Conservation (phyloP, 2,113 vertebrate species). For the Pseudolaguvia tuberculata region DNA sequence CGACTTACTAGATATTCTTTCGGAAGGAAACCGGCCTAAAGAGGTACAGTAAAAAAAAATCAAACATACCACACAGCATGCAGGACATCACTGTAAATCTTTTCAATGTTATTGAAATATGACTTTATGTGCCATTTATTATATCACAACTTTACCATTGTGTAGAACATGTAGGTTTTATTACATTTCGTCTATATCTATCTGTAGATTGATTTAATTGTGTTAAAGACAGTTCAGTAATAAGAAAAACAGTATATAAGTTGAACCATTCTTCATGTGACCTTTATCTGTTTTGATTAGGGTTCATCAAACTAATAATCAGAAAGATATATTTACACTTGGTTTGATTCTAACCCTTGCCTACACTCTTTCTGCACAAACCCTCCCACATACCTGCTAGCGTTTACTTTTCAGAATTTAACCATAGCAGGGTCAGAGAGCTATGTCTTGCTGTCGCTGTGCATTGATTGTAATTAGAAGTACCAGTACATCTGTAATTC, state of each 20-base stretch:
- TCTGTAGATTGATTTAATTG: background rate
- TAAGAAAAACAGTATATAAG: conserved; percentile 1
- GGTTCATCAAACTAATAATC: conserved; percentile 37
- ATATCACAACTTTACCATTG: conserved; percentile 1
- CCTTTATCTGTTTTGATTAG: conserved; percentile 44
- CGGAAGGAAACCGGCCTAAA: conserved; percentile 70
- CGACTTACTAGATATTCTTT: conserved; percentile 78
- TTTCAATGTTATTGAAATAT: background rate
- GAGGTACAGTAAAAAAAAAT: conserved; percentile 58
- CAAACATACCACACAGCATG: background rate
- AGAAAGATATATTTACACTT: conserved; percentile 27
- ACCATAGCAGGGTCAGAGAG: conserved; percentile 35
- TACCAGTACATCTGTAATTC: conserved; percentile 33
- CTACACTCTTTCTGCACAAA: conserved; percentile 8
- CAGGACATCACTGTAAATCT: background rate
- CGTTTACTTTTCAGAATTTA: conserved; percentile 24
- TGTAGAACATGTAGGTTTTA: background rate
- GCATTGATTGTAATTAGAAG: conserved; percentile 38
- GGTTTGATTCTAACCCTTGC: conserved; percentile 39
- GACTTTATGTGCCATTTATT: background rate
- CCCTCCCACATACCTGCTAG: conserved; percentile 40
- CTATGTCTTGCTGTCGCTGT: conserved; percentile 34
- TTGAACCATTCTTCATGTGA: conserved; percentile 9
- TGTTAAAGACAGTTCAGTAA: conserved; percentile 3
- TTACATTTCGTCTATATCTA: background rate